Evolutionary conservation across 1,140 invertebrate species (phyloP), one percentile per base, ranked within the genome.

Genomic region (Drosophila elegans): DNA sequence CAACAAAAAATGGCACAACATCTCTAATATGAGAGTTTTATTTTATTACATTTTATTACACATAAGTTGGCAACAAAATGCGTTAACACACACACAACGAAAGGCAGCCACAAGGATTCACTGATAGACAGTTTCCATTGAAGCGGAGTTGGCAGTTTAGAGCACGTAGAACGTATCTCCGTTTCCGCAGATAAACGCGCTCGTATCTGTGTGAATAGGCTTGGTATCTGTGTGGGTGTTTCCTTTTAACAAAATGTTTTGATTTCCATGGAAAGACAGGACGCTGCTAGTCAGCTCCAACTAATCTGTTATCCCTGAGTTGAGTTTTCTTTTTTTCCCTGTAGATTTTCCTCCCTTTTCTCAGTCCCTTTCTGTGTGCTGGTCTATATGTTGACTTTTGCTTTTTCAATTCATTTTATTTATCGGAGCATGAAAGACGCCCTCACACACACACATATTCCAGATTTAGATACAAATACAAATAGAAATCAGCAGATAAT

Each of bases 391-490:
- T 69, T 45, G 45, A 36, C 83, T 75, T 83, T 83, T 83, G 81
- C 82, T 77, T 86, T 86, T 83, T 88, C 84, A 89, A 88, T 89
- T 88, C 80, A 89, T 88, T 89, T 89, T 88, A 89, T 88, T 88
- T 88, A 88, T 88, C 86, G 84, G 82, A 88, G 84, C 84, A 88
- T 88, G 79, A 89, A 88, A 89, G 80, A 74, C 72, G 84, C 62
- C 72, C 77, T 57, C 41, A 66, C 57, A 68, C 56, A 68, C 56
- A 82, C 29, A 60, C 55, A 53, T 27, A 61, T 32, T 64, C 13
- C 59, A 29, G 48, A 59, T 54, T 45, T 53, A 59, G 39, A 71
- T 72, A 76, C 59, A 75, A 42, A 69, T 60, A 57, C 41, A 53
- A 59, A 74, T 75, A 51, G 45, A 53, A 75, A 76, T 80, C 53